Evolutionary conservation across 2,888 invertebrate genomes (phyloP).

Genomic region (Zelleria hepariella): DNA sequence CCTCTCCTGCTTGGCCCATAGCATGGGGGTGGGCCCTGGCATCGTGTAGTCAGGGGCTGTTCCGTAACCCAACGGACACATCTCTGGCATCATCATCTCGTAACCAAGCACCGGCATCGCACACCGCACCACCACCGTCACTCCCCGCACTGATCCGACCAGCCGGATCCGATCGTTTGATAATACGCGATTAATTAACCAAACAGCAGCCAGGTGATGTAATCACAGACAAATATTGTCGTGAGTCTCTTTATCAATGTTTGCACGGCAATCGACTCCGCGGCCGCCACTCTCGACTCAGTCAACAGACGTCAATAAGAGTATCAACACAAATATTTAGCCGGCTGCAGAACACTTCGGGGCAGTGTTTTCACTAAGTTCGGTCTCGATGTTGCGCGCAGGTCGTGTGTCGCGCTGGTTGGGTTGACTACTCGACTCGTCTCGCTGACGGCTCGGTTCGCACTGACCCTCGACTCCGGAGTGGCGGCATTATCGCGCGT

Average conservation of each 20-base stretch:
- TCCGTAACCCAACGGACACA: slow-evolving; percentile 43
- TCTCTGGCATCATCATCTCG: slow-evolving; percentile 49
- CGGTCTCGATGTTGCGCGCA: slow-evolving; percentile 22
- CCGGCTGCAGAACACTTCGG: slow-evolving; percentile 26
- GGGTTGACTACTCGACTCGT: slow-evolving; percentile 9
- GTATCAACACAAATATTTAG: slow-evolving; percentile 31
- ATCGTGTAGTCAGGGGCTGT: slow-evolving; percentile 36
- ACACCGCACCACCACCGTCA: slow-evolving; percentile 28
- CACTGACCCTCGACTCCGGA: slow-evolving; percentile 32
- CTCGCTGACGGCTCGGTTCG: slow-evolving; percentile 28
- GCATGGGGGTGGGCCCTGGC: slow-evolving; percentile 17
- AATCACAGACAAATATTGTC: slow-evolving; percentile 16
- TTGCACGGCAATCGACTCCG: slow-evolving; percentile 5
- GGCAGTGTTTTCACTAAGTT: slow-evolving; percentile 51
- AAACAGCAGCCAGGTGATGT: slow-evolving; percentile 38
- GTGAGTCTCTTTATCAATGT: slow-evolving; percentile 11
- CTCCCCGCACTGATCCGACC: neutral
- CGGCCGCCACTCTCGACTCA: neutral
- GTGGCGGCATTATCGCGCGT: neutral
- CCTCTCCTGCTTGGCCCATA: slow-evolving; percentile 44
- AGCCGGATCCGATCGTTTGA: neutral
- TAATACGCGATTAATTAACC: slow-evolving; percentile 15
- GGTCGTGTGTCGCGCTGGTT: neutral
- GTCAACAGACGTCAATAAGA: slow-evolving; percentile 4
- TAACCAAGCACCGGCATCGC: slow-evolving; percentile 61